A percentile compares a stretch with the other conserved stretches of the same genome.
These are phyloP conservation scores for Tenrec ecaudatus DNA, from an alignment of 2,113 vertebrate genomes.

Conservation along the genomic window DNA sequence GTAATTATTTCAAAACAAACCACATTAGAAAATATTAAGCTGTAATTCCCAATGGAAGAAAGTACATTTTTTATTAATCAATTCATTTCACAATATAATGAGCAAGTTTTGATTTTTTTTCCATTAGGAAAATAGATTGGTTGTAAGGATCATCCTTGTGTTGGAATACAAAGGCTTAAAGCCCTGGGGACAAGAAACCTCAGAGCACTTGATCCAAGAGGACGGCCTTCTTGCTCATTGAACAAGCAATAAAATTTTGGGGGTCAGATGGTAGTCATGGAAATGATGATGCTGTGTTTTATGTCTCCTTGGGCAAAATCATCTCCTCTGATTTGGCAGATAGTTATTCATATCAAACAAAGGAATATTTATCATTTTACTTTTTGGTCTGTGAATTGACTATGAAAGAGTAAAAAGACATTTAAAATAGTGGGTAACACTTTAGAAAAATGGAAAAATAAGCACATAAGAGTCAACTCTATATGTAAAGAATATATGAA, in stretches of 20 bases:
- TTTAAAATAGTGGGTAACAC: not conserved
- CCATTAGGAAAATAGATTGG: constrained; percentile 49
- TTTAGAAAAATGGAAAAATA: not conserved
- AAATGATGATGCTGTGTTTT: no score
- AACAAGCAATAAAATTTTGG: no score
- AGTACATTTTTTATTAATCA: constrained; percentile 73
- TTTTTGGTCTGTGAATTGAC: constrained; percentile 28
- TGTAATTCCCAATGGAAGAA: constrained; percentile 43
- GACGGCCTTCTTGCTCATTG: no score
- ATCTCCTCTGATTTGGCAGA: no score
- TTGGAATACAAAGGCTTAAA: not conserved
- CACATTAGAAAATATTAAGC: constrained; percentile 74
- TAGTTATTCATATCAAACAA: constrained; percentile 35
- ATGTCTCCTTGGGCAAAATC: no score
- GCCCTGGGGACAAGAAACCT: no score
- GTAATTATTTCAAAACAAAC: constrained; percentile 80
- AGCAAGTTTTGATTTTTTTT: constrained; percentile 44
- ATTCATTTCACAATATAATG: constrained; percentile 64
- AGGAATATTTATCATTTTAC: not conserved
- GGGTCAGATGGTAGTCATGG: no score
- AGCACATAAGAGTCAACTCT: not conserved
- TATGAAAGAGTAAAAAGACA: not conserved
- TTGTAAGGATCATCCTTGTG: not conserved
- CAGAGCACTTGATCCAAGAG: no score
- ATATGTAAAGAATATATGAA: not conserved